Evolutionary conservation across 2,797 vertebrate genomes (phyloP).

Genomic region (Sciaenops ocellatus): DNA sequence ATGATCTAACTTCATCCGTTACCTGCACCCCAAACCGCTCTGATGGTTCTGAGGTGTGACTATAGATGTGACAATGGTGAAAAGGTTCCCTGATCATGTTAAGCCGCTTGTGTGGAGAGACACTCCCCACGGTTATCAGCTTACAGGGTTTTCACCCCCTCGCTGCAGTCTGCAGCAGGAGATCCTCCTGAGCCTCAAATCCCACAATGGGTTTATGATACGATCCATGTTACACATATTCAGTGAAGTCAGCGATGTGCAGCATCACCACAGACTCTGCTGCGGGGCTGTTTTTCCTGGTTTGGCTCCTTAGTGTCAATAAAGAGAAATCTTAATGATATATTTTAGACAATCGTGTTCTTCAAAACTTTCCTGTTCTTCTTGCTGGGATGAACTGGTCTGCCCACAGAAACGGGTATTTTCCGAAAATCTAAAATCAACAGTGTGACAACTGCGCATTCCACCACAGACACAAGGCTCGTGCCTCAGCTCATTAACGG

Average conservation of each 20-base stretch:
- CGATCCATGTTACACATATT: background rate
- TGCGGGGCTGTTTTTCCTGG: background rate
- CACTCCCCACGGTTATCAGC: conserved; percentile 41
- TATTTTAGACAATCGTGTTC: background rate
- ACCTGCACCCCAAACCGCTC: background rate
- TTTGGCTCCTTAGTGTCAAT: background rate
- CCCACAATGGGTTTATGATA: background rate
- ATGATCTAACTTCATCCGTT: background rate
- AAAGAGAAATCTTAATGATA: background rate
- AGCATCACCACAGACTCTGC: background rate
- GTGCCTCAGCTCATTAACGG: conserved; percentile 61
- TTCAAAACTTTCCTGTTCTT: background rate
- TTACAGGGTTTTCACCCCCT: conserved; percentile 27
- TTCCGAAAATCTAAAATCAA: background rate
- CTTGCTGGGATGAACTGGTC: background rate
- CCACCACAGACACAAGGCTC: conserved; percentile 38
- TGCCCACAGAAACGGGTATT: rapidly evolving
- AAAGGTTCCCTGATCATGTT: conserved; percentile 6
- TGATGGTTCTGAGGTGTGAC: background rate
- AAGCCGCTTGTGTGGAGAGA: conserved; percentile 47
- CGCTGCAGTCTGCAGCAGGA: background rate
- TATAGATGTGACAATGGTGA: background rate
- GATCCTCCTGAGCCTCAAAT: conserved; percentile 13
- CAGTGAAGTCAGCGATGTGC: background rate
- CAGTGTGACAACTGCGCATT: conserved; percentile 35